Conservation (phyloP, 2,797 vertebrate species). For the Helarctos malayanus region DNA sequence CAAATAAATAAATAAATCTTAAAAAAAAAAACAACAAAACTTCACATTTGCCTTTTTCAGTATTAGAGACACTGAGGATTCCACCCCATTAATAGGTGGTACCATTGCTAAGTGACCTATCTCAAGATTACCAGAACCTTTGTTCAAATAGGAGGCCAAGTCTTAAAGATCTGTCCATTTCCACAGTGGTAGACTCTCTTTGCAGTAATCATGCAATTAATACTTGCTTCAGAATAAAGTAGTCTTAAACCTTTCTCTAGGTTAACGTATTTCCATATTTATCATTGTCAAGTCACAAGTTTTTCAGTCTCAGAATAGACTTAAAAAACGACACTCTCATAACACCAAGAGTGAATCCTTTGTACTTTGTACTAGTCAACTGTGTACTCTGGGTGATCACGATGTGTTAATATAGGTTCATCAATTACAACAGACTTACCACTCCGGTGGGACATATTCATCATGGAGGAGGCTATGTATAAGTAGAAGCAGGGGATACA, state of each 20-base stretch:
- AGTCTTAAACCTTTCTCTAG: not conserved
- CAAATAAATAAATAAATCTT: too few species aligned
- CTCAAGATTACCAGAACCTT: not conserved
- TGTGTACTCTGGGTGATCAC: not conserved
- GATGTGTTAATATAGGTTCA: not conserved
- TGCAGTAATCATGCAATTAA: slow-evolving; percentile 19
- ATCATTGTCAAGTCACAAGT: not conserved
- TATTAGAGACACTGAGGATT: not conserved
- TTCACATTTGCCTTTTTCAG: not conserved
- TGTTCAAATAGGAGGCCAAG: not conserved
- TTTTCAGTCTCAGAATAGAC: not conserved
- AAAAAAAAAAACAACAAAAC: not conserved
- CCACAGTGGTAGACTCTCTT: not conserved
- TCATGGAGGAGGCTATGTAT: not conserved
- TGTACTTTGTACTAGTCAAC: not conserved
- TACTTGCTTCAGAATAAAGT: not conserved
- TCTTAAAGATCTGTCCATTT: not conserved
- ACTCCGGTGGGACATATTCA: not conserved
- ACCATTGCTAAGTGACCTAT: not conserved
- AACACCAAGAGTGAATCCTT: not conserved
- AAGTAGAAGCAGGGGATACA: not conserved
- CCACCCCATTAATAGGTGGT: not conserved
- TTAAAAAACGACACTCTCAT: not conserved
- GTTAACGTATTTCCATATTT: not conserved
- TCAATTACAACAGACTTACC: not conserved